A percentile compares a stretch with the other conserved stretches of the same genome.
These are phyloP conservation scores for Lagopus leucura DNA, from an alignment of 2,113 vertebrate species.

Conservation along the genomic window DNA sequence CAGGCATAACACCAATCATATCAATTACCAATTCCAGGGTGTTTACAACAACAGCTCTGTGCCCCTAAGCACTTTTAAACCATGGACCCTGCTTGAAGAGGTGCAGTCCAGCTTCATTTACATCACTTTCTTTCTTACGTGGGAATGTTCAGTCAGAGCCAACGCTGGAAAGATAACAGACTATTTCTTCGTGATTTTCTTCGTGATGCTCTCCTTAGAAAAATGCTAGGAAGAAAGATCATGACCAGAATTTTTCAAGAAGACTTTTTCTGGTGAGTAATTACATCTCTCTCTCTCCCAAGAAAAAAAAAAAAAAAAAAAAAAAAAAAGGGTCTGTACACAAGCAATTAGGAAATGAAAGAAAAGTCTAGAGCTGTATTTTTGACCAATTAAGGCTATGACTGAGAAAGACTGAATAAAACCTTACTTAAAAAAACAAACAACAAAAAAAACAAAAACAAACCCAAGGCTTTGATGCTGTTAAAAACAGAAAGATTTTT, in stretches of 20 bases:
- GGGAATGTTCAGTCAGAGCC: not conserved
- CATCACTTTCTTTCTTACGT: not conserved
- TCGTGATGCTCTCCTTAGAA: not conserved
- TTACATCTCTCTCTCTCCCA: not conserved
- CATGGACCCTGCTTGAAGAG: not conserved
- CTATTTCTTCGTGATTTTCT: not conserved
- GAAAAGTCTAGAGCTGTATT: not conserved
- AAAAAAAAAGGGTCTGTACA: not conserved
- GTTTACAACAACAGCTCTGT: not conserved
- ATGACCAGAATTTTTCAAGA: not conserved
- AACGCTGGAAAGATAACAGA: not conserved
- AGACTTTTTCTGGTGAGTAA: not conserved
- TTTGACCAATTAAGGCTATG: conserved; percentile 27
- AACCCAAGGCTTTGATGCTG: not conserved
- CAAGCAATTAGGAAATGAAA: conserved; percentile 8
- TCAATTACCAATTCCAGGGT: not conserved
- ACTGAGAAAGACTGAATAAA: not conserved
- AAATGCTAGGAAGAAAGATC: not conserved
- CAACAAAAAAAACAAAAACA: not conserved
- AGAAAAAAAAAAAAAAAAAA: not conserved
- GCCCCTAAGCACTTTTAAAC: not conserved
- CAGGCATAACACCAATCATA: not conserved
- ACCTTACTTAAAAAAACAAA: not conserved
- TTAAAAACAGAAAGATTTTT: not conserved
- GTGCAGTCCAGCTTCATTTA: not conserved